A percentile compares a stretch with the other conserved stretches of the same genome.
phyloP scores from a whole-genome alignment of 2,888 invertebrate genomes.

The Punctoribates punctum region DNA sequence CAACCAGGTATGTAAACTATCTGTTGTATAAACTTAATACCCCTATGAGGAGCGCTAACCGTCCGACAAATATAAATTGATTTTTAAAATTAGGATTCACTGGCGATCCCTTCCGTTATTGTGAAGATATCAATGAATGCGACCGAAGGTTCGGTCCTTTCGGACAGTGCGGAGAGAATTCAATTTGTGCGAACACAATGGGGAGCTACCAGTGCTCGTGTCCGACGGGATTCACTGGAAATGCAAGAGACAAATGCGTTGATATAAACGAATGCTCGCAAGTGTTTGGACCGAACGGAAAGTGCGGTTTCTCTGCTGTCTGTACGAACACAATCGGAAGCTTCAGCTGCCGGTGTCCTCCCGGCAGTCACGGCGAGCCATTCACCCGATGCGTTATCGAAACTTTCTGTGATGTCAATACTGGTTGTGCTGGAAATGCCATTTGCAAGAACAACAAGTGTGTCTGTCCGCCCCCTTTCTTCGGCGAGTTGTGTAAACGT shows the following conservation, averaged over 20 bases:
- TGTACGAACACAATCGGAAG: constrained; percentile 77
- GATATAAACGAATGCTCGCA: constrained; percentile 49
- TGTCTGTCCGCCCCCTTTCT: constrained; percentile 82
- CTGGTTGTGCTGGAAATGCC: constrained; percentile 84
- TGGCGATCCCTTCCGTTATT: constrained; percentile 60
- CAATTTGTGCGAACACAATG: constrained; percentile 70
- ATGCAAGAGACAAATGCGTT: constrained; percentile 67
- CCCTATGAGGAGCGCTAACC: no score
- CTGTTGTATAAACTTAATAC: no score
- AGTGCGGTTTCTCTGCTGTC: constrained; percentile 70
- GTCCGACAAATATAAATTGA: no score
- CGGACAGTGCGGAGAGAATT: constrained; percentile 78
- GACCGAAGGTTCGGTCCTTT: constrained; percentile 70
- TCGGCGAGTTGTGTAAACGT: constrained; percentile 88
- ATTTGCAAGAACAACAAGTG: constrained; percentile 78
- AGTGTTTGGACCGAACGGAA: constrained; percentile 49
- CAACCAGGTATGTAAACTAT: constrained; percentile 71
- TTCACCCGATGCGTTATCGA: constrained; percentile 54
- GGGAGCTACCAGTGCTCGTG: constrained; percentile 76
- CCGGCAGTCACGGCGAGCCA: constrained; percentile 56
- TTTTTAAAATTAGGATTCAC: constrained; percentile 56
- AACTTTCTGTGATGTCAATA: constrained; percentile 62
- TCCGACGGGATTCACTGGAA: constrained; percentile 72
- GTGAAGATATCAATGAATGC: constrained; percentile 75
- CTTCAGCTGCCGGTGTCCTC: constrained; percentile 79